Percentiles rank a stretch among this genome's conserved stretches.
Evolutionary conservation across 2,113 vertebrate species (phyloP).

Genomic region (Sphyrna mokarran): DNA sequence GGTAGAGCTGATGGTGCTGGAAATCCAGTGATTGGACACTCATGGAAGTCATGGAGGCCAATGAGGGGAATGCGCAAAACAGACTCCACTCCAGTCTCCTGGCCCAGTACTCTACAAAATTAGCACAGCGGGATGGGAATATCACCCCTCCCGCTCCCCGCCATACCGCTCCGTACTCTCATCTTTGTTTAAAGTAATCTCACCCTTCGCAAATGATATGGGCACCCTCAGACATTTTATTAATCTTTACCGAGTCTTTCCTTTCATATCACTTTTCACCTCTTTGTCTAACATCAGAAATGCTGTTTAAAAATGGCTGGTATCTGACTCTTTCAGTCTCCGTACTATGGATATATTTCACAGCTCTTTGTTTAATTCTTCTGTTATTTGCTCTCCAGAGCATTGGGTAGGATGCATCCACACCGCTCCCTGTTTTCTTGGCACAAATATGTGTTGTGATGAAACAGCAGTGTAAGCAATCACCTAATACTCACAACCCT

Average conservation of each 20-base stretch:
- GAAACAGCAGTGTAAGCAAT: not conserved
- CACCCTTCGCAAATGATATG: not conserved
- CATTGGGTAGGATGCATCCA: not conserved
- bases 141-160: too few relatives aligned
- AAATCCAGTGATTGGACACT: too few relatives aligned
- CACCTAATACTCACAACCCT: not conserved
- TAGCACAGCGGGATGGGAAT: too few relatives aligned
- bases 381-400: not conserved
- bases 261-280: not conserved
- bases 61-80: too few relatives aligned
- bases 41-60: too few relatives aligned
- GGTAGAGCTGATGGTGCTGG: too few relatives aligned
- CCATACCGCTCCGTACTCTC: too few relatives aligned
- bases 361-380: not conserved
- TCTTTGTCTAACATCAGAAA: not conserved
- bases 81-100: too few relatives aligned
- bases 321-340: not conserved
- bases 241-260: not conserved
- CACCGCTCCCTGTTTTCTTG: not conserved
- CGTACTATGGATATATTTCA: not conserved
- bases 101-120: too few relatives aligned
- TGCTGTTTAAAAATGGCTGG: not conserved
- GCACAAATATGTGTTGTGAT: not conserved
- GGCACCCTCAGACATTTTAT: not conserved
- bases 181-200: not conserved